phyloP scores from a whole-genome alignment of 2,113 vertebrate genomes.

The Syrmaticus mikado region DNA sequence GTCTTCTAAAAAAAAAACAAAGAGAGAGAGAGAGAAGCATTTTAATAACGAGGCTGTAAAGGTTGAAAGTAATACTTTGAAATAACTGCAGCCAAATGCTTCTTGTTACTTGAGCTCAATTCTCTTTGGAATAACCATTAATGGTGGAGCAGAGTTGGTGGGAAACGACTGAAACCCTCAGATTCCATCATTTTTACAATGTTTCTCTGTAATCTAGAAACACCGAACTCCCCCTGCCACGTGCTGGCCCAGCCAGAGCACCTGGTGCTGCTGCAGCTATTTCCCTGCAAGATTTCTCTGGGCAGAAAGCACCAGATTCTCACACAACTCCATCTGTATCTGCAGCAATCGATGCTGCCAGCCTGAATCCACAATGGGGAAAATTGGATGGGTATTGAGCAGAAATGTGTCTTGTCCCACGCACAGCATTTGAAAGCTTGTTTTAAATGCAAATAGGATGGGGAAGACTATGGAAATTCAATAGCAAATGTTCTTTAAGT shows the following conservation, averaged over 20 bases:
- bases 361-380: neutral
- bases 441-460: slow-evolving; percentile 20
- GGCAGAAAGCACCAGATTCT: slow-evolving; percentile 16
- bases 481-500: neutral
- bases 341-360: neutral
- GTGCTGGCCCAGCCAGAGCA: neutral
- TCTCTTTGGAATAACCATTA: neutral
- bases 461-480: slow-evolving; percentile 38
- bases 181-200: neutral
- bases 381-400: slow-evolving; percentile 12
- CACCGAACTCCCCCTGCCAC: neutral
- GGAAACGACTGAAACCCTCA: neutral
- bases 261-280: neutral
- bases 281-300: neutral
- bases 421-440: neutral
- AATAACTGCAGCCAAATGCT: slow-evolving; percentile 5
- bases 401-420: slow-evolving; percentile 43
- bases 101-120: neutral
- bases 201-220: neutral
- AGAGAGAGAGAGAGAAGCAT: neutral
- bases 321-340: slow-evolving; percentile 18
- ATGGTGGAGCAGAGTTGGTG: neutral
- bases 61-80: neutral
- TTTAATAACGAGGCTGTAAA: neutral
- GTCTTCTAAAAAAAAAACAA: neutral